Conservation (phyloP, 2,797 vertebrate species). For the Acanthurus tractus region DNA sequence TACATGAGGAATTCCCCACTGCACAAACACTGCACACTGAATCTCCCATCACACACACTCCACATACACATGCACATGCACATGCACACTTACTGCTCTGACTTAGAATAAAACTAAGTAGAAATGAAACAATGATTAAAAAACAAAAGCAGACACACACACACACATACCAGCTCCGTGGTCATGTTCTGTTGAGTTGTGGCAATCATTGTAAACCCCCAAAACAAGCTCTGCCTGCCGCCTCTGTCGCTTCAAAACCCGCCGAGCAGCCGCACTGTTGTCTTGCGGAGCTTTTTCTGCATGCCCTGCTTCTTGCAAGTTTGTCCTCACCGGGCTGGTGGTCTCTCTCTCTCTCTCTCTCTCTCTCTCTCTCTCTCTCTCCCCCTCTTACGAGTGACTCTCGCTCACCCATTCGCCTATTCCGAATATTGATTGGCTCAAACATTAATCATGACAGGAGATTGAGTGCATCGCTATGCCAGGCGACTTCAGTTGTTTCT, state of each 20-base stretch:
- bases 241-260: constrained; percentile 42
- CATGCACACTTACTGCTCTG: constrained; percentile 14
- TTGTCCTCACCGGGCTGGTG: constrained; percentile 59
- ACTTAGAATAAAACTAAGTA: constrained; percentile 12
- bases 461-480: neutral
- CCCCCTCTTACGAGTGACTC: constrained; percentile 19
- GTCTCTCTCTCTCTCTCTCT: constrained; percentile 39
- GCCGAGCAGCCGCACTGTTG: constrained; percentile 63
- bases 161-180: constrained; percentile 85
- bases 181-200: constrained; percentile 90
- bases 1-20: constrained; percentile 39
- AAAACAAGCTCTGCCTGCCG: constrained; percentile 48
- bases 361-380: constrained; percentile 38
- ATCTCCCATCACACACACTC: neutral
- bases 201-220: constrained; percentile 85
- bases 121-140: constrained; percentile 21
- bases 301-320: constrained; percentile 74
- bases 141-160: neutral
- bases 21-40: too few species aligned
- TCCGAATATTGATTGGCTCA: constrained; percentile 64
- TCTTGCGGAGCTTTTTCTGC: constrained; percentile 71
- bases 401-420: constrained; percentile 19
- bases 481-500: constrained; percentile 20
- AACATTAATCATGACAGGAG: constrained; percentile 67
- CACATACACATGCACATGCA: constrained; percentile 1